These are phyloP conservation scores for Pristis pectinata DNA, from an alignment of 2,797 vertebrate species.

Conservation along the genomic window DNA sequence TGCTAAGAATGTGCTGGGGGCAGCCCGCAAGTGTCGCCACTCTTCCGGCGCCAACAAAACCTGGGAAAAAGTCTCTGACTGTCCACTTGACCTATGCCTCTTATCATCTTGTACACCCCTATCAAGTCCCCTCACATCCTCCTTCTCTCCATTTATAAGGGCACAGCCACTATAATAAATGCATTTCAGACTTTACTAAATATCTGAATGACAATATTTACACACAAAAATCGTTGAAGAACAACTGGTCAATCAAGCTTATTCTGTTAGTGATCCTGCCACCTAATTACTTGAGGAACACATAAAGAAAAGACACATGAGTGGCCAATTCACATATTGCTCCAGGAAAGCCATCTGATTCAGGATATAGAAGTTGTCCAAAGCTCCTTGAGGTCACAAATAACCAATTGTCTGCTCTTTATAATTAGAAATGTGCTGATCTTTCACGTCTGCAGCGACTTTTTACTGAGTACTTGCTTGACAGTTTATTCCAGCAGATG, in stretches of 20 bases:
- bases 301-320: background rate
- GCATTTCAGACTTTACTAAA: too few relatives aligned
- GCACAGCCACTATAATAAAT: background rate
- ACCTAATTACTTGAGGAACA: background rate
- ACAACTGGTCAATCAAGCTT: background rate
- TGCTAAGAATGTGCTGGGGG: too few relatives aligned
- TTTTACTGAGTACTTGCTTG: background rate
- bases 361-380: background rate
- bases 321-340: background rate
- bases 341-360: background rate
- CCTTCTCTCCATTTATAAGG: background rate
- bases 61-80: too few relatives aligned
- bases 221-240: background rate
- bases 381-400: background rate
- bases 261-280: background rate
- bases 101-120: too few relatives aligned
- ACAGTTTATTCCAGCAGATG: background rate
- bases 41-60: too few relatives aligned
- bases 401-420: background rate
- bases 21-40: too few relatives aligned
- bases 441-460: background rate
- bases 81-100: too few relatives aligned
- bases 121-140: too few relatives aligned
- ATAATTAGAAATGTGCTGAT: background rate
- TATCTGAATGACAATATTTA: background rate